Evolutionary conservation across 2,113 vertebrate species (phyloP).

Genomic region (Rhinogobius similis): DNA sequence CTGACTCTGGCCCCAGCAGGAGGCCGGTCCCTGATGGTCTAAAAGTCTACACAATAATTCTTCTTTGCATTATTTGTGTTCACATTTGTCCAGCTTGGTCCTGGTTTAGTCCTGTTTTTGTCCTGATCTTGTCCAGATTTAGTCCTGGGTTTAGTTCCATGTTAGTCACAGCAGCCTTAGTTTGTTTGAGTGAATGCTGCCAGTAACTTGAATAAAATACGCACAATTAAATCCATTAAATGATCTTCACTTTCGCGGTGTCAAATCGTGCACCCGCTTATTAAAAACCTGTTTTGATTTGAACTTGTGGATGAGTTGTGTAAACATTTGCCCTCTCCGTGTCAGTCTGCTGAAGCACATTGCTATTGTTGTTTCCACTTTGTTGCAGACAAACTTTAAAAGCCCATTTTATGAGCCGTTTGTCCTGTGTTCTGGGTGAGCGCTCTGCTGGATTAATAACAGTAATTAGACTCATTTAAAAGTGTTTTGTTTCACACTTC

Average conservation of each 20-base stretch:
- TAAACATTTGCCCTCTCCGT: background rate
- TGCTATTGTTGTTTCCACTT: background rate
- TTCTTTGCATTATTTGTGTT: too few species aligned
- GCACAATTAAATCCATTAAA: background rate
- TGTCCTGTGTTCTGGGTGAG: constrained; percentile 2
- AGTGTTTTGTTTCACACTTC: background rate
- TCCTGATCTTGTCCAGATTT: too few species aligned
- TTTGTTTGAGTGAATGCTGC: background rate
- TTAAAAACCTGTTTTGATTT: background rate
- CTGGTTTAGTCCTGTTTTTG: too few species aligned
- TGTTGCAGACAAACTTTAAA: background rate
- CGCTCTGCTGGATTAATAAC: background rate
- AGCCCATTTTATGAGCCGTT: background rate
- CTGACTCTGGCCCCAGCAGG: too few species aligned
- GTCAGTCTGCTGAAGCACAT: background rate
- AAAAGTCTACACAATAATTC: too few species aligned
- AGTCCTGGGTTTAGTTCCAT: too few species aligned
- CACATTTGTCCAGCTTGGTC: too few species aligned
- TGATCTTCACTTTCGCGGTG: background rate
- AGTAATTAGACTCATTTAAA: constrained; percentile 1
- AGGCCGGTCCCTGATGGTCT: too few species aligned
- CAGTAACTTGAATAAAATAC: background rate
- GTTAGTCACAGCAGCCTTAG: too few species aligned
- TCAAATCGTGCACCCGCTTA: background rate
- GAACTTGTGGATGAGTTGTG: background rate